Conservation (phyloP, 2,888 invertebrate genomes). For the Gymnosoma rotundatum region DNA sequence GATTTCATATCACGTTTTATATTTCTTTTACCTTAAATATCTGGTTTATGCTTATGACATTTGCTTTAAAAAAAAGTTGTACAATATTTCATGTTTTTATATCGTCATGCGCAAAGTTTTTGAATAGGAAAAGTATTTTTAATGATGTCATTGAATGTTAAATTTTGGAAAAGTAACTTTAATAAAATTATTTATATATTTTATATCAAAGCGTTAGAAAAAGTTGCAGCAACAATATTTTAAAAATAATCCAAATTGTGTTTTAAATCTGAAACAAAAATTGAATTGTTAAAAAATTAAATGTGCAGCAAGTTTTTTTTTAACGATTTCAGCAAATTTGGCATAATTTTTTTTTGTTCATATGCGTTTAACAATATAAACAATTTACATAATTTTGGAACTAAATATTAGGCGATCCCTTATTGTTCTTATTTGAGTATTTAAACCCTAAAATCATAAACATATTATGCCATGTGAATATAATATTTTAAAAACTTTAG, state of each 20-base stretch:
- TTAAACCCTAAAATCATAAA: constrained; percentile 9
- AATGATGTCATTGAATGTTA: constrained; percentile 57
- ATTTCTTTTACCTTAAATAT: neutral
- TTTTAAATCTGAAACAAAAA: neutral
- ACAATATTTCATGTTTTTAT: no score
- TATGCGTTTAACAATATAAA: neutral
- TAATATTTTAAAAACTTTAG: constrained; percentile 20
- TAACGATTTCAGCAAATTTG: no score
- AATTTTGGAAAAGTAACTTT: constrained; percentile 8
- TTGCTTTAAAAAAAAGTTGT: constrained; percentile 30
- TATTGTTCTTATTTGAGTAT: neutral
- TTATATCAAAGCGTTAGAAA: no score
- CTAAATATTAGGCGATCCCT: neutral
- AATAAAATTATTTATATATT: constrained; percentile 16
- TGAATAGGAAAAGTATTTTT: constrained; percentile 12
- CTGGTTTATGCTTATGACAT: constrained; percentile 7
- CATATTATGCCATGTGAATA: constrained; percentile 19
- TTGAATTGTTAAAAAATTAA: no score
- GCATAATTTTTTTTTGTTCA: neutral
- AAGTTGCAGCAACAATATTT: no score
- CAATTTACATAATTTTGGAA: neutral
- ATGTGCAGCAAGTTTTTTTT: no score
- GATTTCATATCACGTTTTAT: constrained; percentile 44
- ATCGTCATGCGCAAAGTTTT: constrained; percentile 17
- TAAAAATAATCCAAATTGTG: no score